Base-by-base conservation (phyloP, 2,888 invertebrate species). In the Cancer borealis region DNA sequence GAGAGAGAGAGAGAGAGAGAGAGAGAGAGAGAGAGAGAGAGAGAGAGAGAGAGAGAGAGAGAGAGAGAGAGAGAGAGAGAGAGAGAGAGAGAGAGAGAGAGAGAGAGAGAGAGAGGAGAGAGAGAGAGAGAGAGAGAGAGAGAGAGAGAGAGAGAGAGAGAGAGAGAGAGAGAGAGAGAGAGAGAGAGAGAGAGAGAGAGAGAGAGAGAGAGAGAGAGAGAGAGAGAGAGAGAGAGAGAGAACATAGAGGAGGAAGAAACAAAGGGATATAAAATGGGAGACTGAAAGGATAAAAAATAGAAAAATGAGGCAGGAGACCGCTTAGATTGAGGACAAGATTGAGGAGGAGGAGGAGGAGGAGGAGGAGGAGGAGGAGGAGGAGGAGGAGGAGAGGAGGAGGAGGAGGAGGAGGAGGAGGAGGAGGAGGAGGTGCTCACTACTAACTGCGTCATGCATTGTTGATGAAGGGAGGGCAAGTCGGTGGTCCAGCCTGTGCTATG, bases 371-470 rank as follows among this genome's bases (percentile, higher is more conserved):
- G 12, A 30, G 30, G 30, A 79, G 79, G 12, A 5, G 30, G 30
- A 26, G 79, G 10, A 10, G 30, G 30, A 79, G 66, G 21, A 8
- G 79, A 30, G 30, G 79, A 30, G 30, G 79, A 30, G 30, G 79
- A 30, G 30, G 79, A 30, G 30, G 79, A 30, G 30, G 79, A 30
- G 30, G 66, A 66, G 66, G 66, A 66, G 66, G 66, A 66, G 66
- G 66, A 66, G 66, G 66, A n/a, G n/a, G 66, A n/a, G 66, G 66
- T 6, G 30, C 79, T 30, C 79, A 30, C 79, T 14, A 26, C 79
- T 30, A 79, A 79, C 79, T 30, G 14, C 79, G 30, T 79, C 79
- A 79, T 79, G 79, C 79, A 79, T 79, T 30, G 79, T 79, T 79
- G 10, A 79, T 79, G 79, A 79, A 26, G 79, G 79, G 79, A 79